Evolutionary conservation across 2,113 vertebrate species (phyloP).

Genomic region (human (Homo sapiens)): DNA sequence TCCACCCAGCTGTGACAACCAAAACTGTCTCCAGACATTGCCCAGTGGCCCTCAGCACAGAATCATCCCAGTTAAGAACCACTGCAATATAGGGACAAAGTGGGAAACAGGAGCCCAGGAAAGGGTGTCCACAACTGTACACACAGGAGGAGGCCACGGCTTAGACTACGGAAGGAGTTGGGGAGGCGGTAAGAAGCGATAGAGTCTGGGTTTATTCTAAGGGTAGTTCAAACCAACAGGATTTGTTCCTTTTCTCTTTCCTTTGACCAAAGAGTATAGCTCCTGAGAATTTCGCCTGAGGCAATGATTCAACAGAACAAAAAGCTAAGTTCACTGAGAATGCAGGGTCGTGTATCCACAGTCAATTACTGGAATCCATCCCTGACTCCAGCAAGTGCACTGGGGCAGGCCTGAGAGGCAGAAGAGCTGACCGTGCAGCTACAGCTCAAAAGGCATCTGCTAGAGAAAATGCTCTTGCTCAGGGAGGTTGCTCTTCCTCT

Average conservation of each 20-base stretch:
- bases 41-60: not conserved
- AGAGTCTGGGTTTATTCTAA: not conserved
- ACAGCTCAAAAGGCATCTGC: not conserved
- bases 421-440: not conserved
- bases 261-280: not conserved
- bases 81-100: rapidly evolving
- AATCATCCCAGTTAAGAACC: not conserved
- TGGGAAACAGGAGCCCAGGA: not conserved
- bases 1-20: not conserved
- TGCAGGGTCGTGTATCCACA: not conserved
- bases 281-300: not conserved
- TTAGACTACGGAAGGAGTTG: not conserved
- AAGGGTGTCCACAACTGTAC: no score
- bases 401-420: not conserved
- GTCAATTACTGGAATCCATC: not conserved
- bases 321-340: not conserved
- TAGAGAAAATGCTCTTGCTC: not conserved
- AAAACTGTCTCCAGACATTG: not conserved
- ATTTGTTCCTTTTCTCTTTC: not conserved
- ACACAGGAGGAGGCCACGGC: rapidly evolving
- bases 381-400: not conserved
- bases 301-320: not conserved
- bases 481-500: not conserved
- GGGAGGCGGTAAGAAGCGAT: not conserved
- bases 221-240: not conserved